phyloP scores from a whole-genome alignment of 1,140 invertebrate genomes.

The Ceratina japonica region DNA sequence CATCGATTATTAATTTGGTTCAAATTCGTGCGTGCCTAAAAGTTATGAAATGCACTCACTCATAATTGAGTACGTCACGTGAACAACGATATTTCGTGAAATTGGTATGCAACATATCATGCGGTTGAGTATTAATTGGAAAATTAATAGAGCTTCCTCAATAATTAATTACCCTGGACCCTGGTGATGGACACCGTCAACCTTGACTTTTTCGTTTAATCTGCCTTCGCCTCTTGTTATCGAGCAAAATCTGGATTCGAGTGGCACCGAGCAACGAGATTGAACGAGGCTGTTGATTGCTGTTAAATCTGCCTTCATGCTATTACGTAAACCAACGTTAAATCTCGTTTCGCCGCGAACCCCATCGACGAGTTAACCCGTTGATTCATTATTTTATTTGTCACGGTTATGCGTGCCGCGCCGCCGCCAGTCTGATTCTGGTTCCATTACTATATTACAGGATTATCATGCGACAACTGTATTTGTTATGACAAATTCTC shows the following conservation, averaged over 20 bases:
- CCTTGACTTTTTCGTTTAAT: neutral
- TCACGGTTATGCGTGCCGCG: no score
- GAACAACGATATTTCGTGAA: no score
- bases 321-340: slow-evolving; percentile 6
- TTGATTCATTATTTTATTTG: neutral
- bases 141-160: neutral
- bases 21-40: no score
- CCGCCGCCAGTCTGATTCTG: no score
- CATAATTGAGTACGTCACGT: no score
- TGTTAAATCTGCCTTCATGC: slow-evolving; percentile 8
- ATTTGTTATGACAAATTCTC: no score
- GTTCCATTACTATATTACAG: no score
- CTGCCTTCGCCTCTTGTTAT: neutral
- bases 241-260: slow-evolving; percentile 3
- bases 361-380: neutral
- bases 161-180: neutral
- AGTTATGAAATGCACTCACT: no score
- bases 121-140: neutral
- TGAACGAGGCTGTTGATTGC: slow-evolving; percentile 11
- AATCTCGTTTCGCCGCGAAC: neutral
- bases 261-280: neutral
- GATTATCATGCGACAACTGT: no score
- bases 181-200: neutral
- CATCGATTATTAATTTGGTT: no score
- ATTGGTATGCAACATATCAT: neutral